These are phyloP conservation scores for Abramis brama DNA, from an alignment of 2,113 vertebrate genomes.

Conservation along the genomic window DNA sequence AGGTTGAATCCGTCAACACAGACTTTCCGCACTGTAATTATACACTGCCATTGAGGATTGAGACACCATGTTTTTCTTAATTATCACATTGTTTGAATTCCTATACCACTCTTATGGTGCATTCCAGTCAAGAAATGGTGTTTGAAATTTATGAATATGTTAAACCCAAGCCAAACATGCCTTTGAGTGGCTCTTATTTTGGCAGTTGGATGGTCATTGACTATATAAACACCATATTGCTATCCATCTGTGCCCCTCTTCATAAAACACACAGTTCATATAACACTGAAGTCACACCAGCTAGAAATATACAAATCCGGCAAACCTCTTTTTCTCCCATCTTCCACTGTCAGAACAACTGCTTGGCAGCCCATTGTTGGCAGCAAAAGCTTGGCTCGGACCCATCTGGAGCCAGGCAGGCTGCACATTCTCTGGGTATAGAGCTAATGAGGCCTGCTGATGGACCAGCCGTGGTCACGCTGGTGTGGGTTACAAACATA, in stretches of 20 bases:
- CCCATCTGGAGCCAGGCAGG: slow-evolving; percentile 81
- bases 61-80: slow-evolving; percentile 36
- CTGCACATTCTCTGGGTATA: slow-evolving; percentile 80
- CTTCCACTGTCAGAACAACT: slow-evolving; percentile 74
- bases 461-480: slow-evolving; percentile 78
- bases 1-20: slow-evolving; percentile 54
- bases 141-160: background rate
- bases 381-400: slow-evolving; percentile 78
- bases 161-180: background rate
- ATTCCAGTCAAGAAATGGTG: background rate
- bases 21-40: slow-evolving; percentile 46
- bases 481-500: slow-evolving; percentile 86
- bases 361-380: slow-evolving; percentile 79
- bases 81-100: slow-evolving; percentile 24
- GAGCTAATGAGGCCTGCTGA: slow-evolving; percentile 79
- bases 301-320: slow-evolving; percentile 38
- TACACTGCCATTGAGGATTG: slow-evolving; percentile 47
- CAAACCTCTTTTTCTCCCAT: slow-evolving; percentile 43
- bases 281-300: slow-evolving; percentile 14
- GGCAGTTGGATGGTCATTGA: background rate
- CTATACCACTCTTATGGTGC: slow-evolving; percentile 17
- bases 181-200: slow-evolving; percentile 28
- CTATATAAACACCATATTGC: background rate
- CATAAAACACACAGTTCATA: slow-evolving; percentile 26
- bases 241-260: slow-evolving; percentile 21